Percentiles rank a stretch among this genome's conserved stretches.
These are phyloP conservation scores for Poliocrania exsul DNA, from an alignment of 2,797 vertebrate genomes.

Conservation along the genomic window DNA sequence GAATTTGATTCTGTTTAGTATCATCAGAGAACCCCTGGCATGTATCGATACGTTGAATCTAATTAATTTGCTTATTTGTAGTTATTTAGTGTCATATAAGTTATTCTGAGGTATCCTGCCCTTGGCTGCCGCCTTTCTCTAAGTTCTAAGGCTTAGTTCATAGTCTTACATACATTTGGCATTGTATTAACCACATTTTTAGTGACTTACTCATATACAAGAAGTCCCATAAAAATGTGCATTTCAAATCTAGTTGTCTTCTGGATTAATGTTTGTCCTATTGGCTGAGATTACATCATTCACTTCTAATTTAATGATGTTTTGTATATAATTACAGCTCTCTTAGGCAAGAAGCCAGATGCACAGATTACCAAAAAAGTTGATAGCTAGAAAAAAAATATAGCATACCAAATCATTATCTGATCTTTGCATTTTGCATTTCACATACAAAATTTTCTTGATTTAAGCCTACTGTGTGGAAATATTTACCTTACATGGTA, in stretches of 20 bases:
- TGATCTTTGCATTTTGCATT: neutral
- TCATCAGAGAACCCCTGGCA: neutral
- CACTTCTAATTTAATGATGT: neutral
- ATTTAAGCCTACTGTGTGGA: neutral
- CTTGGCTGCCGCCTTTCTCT: neutral
- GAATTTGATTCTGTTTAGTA: neutral
- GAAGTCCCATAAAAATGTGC: neutral
- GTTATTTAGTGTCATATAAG: neutral
- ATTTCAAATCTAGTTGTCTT: neutral
- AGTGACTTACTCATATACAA: neutral
- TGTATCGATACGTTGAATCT: fast-evolving
- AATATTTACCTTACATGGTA: neutral
- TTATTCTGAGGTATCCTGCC: neutral
- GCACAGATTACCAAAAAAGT: neutral
- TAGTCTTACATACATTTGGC: neutral
- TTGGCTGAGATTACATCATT: neutral
- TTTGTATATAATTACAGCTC: neutral
- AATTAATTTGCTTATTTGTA: neutral
- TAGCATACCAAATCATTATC: neutral
- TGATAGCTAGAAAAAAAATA: neutral
- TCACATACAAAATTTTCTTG: neutral
- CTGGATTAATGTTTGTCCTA: neutral
- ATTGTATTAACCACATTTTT: neutral
- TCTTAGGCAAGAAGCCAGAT: neutral
- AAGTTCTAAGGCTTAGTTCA: neutral